Evolutionary conservation across 2,888 invertebrate genomes (phyloP).

Genomic region (Acheta domesticus): DNA sequence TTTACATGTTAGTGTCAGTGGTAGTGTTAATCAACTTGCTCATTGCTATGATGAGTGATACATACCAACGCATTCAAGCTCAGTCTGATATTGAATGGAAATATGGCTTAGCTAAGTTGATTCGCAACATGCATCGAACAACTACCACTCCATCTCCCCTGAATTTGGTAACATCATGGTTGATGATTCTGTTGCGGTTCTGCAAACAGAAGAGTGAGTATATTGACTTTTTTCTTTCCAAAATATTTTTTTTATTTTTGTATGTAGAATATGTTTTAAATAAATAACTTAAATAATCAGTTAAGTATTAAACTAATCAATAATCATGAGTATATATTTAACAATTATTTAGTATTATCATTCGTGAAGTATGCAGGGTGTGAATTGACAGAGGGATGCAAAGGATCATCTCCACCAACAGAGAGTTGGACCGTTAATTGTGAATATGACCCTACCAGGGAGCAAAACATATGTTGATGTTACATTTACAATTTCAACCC

Average conservation of each 20-base stretch:
- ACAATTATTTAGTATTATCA: too few relatives aligned
- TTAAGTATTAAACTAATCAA: background rate
- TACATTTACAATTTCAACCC: too few relatives aligned
- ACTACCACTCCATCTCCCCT: conserved; percentile 97
- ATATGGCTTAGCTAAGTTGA: conserved; percentile 96
- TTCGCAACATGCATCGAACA: conserved; percentile 97
- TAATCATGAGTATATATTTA: too few relatives aligned
- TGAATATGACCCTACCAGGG: too few relatives aligned
- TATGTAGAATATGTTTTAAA: background rate
- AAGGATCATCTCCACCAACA: too few relatives aligned
- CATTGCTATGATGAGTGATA: conserved; percentile 99
- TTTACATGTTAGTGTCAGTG: conserved; percentile 96
- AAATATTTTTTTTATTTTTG: background rate
- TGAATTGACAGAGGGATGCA: too few relatives aligned
- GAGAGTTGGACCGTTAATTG: too few relatives aligned
- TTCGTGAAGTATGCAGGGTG: too few relatives aligned
- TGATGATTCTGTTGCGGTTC: conserved; percentile 76
- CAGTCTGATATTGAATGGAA: conserved; percentile 99
- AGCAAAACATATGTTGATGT: too few relatives aligned
- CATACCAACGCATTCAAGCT: conserved; percentile 98
- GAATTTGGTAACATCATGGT: conserved; percentile 93
- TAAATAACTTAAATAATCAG: background rate
- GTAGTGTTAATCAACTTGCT: conserved; percentile 97
- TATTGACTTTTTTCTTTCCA: too few relatives aligned
- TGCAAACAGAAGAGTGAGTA: conserved; percentile 58